Conservation (phyloP, 2,113 vertebrate species). For the Anoplopoma fimbria region DNA sequence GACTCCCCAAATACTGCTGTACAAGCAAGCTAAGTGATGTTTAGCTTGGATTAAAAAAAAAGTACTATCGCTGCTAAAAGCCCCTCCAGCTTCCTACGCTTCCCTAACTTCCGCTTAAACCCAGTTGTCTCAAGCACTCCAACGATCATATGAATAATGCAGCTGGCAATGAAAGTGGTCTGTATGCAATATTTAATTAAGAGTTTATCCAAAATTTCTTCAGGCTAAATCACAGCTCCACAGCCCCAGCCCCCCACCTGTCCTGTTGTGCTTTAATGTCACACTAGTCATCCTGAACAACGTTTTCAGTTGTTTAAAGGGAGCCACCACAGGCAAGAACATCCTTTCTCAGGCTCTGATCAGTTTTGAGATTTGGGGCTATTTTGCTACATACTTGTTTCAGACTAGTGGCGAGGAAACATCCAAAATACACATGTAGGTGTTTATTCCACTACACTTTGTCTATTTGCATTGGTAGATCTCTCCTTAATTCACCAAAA, state of each 20-base stretch:
- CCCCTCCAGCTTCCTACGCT: slow-evolving; percentile 44
- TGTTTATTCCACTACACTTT: background rate
- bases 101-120: slow-evolving; percentile 52
- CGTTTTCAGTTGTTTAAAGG: slow-evolving; percentile 1
- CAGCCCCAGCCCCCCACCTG: background rate
- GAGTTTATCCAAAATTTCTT: slow-evolving; percentile 48
- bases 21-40: slow-evolving; percentile 45
- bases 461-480: too few species aligned
- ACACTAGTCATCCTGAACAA: slow-evolving; percentile 14
- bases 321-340: background rate
- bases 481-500: background rate
- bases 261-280: slow-evolving; percentile 29
- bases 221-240: slow-evolving; percentile 17
- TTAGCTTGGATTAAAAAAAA: slow-evolving; percentile 39
- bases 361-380: background rate
- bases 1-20: slow-evolving; percentile 22
- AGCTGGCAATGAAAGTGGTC: slow-evolving; percentile 63
- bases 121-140: slow-evolving; percentile 52
- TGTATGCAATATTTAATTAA: slow-evolving; percentile 72
- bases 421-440: background rate
- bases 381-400: background rate
- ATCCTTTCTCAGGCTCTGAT: background rate
- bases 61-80: slow-evolving; percentile 32
- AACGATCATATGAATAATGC: slow-evolving; percentile 70
- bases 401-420: background rate